Percentiles rank a stretch among this genome's conserved stretches.
phyloP scores from a whole-genome alignment of 2,113 vertebrate species.

The Gallinago paraguaiae region DNA sequence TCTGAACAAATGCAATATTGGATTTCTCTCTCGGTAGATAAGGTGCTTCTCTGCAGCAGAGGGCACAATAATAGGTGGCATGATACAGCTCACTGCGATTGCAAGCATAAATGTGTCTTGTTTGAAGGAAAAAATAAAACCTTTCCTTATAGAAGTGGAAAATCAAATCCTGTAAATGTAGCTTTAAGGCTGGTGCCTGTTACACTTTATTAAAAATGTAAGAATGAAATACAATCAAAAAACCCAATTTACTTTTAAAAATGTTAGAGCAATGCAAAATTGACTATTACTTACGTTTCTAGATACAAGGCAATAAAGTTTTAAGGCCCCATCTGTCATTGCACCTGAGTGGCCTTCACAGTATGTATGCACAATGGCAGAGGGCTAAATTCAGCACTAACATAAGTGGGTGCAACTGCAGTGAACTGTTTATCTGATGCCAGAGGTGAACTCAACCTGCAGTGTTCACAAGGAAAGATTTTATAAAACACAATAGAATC shows the following conservation, averaged over 20 bases:
- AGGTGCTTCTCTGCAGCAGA: not conserved
- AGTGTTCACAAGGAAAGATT: not conserved
- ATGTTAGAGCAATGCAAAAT: not conserved
- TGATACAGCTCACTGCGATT: not conserved
- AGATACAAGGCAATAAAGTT: not conserved
- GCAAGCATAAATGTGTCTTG: not conserved
- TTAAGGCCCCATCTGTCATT: conserved; percentile 1
- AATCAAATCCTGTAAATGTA: not conserved
- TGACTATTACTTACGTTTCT: not conserved
- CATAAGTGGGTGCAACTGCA: not conserved
- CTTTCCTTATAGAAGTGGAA: not conserved
- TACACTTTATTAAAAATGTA: not conserved
- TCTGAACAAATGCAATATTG: not conserved
- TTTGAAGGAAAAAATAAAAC: not conserved
- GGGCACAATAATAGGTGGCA: not conserved
- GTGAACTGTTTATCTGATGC: not conserved
- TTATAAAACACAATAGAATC: conserved; percentile 5
- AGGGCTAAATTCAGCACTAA: not conserved
- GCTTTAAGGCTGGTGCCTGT: not conserved
- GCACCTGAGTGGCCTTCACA: not conserved
- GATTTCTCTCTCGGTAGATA: not conserved
- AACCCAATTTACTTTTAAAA: not conserved
- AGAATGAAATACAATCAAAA: not conserved
- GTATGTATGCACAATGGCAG: not conserved
- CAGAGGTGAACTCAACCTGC: accelerated